These are phyloP conservation scores for Caerostris extrusa DNA, from an alignment of 1,140 invertebrate genomes.

Conservation along the genomic window DNA sequence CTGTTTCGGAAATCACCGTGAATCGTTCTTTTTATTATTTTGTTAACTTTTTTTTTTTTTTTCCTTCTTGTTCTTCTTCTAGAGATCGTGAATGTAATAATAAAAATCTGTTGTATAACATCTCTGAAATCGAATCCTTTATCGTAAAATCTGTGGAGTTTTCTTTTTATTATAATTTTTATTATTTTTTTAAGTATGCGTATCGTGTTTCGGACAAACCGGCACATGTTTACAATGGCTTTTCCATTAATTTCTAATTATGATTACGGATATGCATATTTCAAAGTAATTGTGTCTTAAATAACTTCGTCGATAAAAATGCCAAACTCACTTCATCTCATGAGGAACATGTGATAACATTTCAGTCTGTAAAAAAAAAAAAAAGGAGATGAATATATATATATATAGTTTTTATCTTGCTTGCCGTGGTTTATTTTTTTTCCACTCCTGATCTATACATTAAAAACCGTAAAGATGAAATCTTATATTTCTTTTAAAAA, in stretches of 20 bases:
- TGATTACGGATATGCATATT: not conserved
- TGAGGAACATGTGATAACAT: not conserved
- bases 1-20: not conserved
- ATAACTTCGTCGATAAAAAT: not conserved
- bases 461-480: too few species aligned
- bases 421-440: too few species aligned
- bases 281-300: not conserved
- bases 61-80: not conserved
- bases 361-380: not conserved
- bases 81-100: slow-evolving; percentile 13
- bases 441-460: too few species aligned
- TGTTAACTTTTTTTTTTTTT: not conserved
- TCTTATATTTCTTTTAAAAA: too few species aligned
- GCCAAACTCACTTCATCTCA: not conserved
- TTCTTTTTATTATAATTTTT: not conserved
- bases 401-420: too few species aligned
- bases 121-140: not conserved
- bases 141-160: not conserved
- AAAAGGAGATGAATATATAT: not conserved
- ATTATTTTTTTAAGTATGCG: not conserved
- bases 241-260: not conserved
- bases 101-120: not conserved
- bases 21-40: not conserved
- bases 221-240: not conserved
- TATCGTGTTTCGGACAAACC: not conserved